Evolutionary conservation across 2,113 vertebrate species (phyloP), one percentile per base, ranked within the genome.

Genomic region (Poeciliopsis turrubarensis): DNA sequence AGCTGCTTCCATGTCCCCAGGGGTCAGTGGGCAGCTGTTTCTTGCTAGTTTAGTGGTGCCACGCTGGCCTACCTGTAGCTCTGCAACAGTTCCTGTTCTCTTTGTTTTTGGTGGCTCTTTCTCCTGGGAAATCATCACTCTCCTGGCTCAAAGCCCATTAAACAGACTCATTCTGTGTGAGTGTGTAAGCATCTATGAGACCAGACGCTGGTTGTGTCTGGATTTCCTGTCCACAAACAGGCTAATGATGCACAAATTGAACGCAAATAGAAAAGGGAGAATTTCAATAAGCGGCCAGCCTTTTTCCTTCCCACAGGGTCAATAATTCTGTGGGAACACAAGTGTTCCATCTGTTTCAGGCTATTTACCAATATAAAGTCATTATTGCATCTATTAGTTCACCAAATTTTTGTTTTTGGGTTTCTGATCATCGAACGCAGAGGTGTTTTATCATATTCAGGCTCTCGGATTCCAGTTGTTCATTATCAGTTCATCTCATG

Each of bases 1-100:
- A 61, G 34, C 41, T 60, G 75, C 64, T 79, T 79, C 9, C 72
- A 69, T 75, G 60, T 91, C 93, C 88, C 92, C 70, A 78, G 82
- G 82, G 91, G 71, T 78, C 30, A 4, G 74, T 69, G 85, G 86
- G 90, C 93, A 94, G 92, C 92, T 94, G 93, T 90, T 83, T 47
- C 82, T 77, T 86, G 73, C 86, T 67, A 81, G 70, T 78, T 77
- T 87, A 66, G 83, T 17, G 79, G 80, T 86, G 89, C 81, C 83
- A 47, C 15, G n/a, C 86, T 77, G 85, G 85, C 87, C 73, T 89
- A 92, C 89, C 87, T 91, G 90, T 93, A 91, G 90, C 88, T 90
- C 74, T 88, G 86, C 88, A 76, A 82, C 85, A 88, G 83, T 72
- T 78, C 60, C 62, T 72, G 77, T 63, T 84, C 79, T 78, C 87